A percentile compares a stretch with the other conserved stretches of the same genome.
Evolutionary conservation across 2,888 invertebrate genomes (phyloP).

Genomic region (Brachylomia viminalis): DNA sequence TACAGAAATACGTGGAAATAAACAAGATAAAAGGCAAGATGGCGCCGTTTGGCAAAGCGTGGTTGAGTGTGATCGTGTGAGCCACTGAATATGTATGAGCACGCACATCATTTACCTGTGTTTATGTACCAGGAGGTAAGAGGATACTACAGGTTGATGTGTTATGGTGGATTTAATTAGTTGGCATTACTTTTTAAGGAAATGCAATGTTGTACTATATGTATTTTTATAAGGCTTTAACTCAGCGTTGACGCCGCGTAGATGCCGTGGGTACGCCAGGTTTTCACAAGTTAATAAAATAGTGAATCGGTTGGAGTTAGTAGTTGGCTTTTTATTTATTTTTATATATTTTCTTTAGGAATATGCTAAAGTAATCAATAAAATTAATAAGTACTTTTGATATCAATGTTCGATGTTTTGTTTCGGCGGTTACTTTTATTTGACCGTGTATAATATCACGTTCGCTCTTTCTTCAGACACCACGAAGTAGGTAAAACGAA

Average conservation of each 20-base stretch:
- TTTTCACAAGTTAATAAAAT: neutral
- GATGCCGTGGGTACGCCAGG: neutral
- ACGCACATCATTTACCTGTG: constrained; percentile 76
- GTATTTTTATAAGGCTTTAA: neutral
- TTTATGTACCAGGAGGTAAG: constrained; percentile 64
- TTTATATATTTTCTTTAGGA: neutral
- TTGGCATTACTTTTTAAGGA: constrained; percentile 15
- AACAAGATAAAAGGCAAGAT: constrained; percentile 59
- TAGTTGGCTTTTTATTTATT: neutral
- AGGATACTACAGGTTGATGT: constrained; percentile 38
- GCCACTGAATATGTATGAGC: constrained; percentile 80
- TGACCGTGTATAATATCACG: neutral
- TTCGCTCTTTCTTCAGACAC: constrained; percentile 8
- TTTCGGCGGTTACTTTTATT: neutral
- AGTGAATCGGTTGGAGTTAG: too few species aligned
- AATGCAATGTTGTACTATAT: constrained; percentile 6
- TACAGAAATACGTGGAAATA: constrained; percentile 53
- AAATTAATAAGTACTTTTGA: neutral
- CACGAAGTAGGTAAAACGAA: constrained; percentile 30
- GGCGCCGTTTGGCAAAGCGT: constrained; percentile 60
- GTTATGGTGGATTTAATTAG: constrained; percentile 24
- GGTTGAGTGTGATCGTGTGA: constrained; percentile 61
- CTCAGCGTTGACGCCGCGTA: neutral
- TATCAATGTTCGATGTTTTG: too few species aligned
- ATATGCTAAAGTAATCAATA: too few species aligned